A percentile compares a stretch with the other conserved stretches of the same genome.
These are phyloP conservation scores for Meghimatium bilineatum DNA, from an alignment of 2,888 invertebrate genomes.

Conservation along the genomic window DNA sequence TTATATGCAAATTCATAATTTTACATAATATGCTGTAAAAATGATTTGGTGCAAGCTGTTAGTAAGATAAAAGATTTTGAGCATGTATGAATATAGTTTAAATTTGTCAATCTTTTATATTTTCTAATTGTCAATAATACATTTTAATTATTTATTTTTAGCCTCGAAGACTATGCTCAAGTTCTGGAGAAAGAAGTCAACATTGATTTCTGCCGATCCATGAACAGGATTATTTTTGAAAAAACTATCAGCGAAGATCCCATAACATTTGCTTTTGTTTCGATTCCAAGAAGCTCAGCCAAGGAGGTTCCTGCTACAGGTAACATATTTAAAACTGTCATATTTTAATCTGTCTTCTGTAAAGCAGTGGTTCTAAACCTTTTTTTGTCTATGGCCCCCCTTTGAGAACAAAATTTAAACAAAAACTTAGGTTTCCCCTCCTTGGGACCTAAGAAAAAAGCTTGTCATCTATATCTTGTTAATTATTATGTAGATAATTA, in stretches of 20 bases:
- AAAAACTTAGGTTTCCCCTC: too few species aligned
- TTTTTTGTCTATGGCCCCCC: not conserved
- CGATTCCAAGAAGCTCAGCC: conserved; percentile 65
- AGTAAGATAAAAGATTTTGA: too few species aligned
- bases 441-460: too few species aligned
- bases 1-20: too few species aligned
- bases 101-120: not conserved
- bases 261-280: conserved; percentile 76
- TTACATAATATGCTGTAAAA: too few species aligned
- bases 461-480: too few species aligned
- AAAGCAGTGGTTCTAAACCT: too few species aligned
- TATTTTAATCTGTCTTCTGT: not conserved
- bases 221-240: conserved; percentile 78
- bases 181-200: conserved; percentile 76
- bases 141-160: conserved; percentile 50
- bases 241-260: conserved; percentile 73
- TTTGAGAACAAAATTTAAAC: too few species aligned
- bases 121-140: not conserved
- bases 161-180: conserved; percentile 76
- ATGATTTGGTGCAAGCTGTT: too few species aligned
- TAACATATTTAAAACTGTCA: conserved; percentile 38
- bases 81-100: not conserved
- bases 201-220: conserved; percentile 77
- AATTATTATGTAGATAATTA: too few species aligned
- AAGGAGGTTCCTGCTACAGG: conserved; percentile 68